Base-by-base conservation (phyloP, 2,113 vertebrate species). In the Oncorhynchus gorbuscha region DNA sequence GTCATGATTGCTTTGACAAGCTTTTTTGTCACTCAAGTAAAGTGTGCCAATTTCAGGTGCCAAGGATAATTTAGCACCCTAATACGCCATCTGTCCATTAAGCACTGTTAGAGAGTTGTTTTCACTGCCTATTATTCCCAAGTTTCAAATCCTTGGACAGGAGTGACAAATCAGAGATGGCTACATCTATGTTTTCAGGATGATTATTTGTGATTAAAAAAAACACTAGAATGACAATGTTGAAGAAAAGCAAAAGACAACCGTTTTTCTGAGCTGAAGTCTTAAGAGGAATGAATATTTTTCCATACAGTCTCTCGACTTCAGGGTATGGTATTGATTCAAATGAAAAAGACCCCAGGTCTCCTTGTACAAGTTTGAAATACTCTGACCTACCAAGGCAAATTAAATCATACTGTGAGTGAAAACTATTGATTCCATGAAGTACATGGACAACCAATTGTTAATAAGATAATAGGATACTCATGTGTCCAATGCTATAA, bases 401-500 rank as follows among this genome's bases (percentile, higher is more conserved):
- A 58, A 58, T 45, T 0, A 58, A 58, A 58, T 14, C 55, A 58
- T 6, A 20, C 55, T 58, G 20, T 5, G 3, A 3, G n/a, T 64
- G 7, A n/a, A 64, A 64, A 26, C 22, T 45, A 45, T 20, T 64
- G 61, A 8, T 64, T 11, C 61, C 5, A 26, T 24, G 8, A 18
- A 11, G 62, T 22, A 8, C 22, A 64, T 26, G 62, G n/a, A 64
- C 22, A 64, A 26, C 9, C 62, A 22, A n/a, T 64, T 26, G 22
- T 8, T n/a, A 64, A 64, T 9, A 64, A 64, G 9, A 64, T 45
- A 9, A 45, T 12, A 45, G 39, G 39, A 3, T 24, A 11, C 62
- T 11, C 62, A n/a, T 26, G n/a, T 26, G 20, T 64, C 9, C 59
- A 69, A 77, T 45, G 71, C 75, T 83, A 83, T 82, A 87, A 45